Base-by-base conservation (phyloP, 2,797 vertebrate genomes). In the Tauraco hartlaubi region DNA sequence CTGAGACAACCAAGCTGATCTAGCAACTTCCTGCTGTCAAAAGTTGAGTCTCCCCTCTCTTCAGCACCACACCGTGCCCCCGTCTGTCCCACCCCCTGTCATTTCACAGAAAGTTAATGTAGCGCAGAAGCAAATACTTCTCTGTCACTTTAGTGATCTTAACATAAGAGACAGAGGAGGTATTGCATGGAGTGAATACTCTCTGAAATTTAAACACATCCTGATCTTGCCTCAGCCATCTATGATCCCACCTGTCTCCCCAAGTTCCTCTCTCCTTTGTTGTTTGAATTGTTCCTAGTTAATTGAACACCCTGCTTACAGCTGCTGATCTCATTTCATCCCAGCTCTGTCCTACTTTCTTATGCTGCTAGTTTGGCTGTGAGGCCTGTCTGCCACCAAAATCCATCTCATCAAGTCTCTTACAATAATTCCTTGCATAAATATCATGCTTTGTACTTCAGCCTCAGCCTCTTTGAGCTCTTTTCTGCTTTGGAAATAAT, bases 311-410 rank as follows among this genome's bases (percentile, higher is more conserved):
- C 33, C 69, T 58, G 69, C 59, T 91, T 94, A 37, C 13, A 81
- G 61, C 56, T 74, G 58, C 72, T 82, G 92, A 71, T 68, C 63
- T 28, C 41, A 46, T 73, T 81, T 88, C 73, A 89, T 85, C 66
- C 69, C 64, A 91, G 79, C 29, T 77, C 79, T 90, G 94, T 68
- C 91, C 94, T 95, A 95, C 52, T 94, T 94, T 89, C 79, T 92
- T 88, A 56, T 41, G 26, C 22, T 49, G 76, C 62, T 66, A 59
- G 69, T 88, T 72, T 81, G 54, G 62, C 84, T 91, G 72, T 64
- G 82, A 94, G 75, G 74, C 62, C 82, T 58, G 68, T 84, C 85
- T 94, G 94, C 79, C 61, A 87, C 52, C 46, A 69, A 84, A 59
- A 71, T 73, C 79, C 28, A 58, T 63, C 61, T 96, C 66, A 90